Evolutionary conservation across 2,113 vertebrate genomes (phyloP).

Genomic region (Porphyrio hochstetteri): DNA sequence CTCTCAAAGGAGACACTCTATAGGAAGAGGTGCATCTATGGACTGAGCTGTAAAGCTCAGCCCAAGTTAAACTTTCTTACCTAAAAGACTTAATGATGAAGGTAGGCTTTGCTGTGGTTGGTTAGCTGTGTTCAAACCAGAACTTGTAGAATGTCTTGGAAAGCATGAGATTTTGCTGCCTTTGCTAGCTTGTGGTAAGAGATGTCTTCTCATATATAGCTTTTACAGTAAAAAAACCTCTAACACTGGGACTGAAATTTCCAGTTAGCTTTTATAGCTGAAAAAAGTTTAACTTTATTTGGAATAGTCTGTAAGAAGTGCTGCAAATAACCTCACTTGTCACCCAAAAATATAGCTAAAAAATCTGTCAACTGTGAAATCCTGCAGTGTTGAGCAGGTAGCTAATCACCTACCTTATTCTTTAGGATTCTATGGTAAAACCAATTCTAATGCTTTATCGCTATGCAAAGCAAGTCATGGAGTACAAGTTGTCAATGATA

Average conservation of each 20-base stretch:
- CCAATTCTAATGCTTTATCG: background rate
- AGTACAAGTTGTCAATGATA: background rate
- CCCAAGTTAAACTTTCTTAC: background rate
- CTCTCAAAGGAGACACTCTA: background rate
- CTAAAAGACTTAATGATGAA: background rate
- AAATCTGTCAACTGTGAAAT: background rate
- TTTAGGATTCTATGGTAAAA: background rate
- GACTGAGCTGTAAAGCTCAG: background rate
- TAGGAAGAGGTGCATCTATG: background rate
- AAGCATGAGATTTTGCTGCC: background rate
- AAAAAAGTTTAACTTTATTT: background rate
- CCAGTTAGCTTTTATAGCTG: background rate
- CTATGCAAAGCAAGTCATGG: background rate
- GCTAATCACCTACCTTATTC: background rate
- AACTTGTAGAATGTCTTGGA: background rate
- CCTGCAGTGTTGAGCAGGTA: background rate
- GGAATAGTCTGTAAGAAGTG: background rate
- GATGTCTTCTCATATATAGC: background rate
- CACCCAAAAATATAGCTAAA: too few relatives aligned
- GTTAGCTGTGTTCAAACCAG: background rate
- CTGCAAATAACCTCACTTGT: background rate
- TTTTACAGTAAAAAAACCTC: background rate
- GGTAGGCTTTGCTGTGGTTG: background rate
- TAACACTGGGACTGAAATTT: background rate
- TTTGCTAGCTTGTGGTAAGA: background rate